Base-by-base conservation (phyloP, 2,888 invertebrate genomes). In the Drosophila phalerata region DNA sequence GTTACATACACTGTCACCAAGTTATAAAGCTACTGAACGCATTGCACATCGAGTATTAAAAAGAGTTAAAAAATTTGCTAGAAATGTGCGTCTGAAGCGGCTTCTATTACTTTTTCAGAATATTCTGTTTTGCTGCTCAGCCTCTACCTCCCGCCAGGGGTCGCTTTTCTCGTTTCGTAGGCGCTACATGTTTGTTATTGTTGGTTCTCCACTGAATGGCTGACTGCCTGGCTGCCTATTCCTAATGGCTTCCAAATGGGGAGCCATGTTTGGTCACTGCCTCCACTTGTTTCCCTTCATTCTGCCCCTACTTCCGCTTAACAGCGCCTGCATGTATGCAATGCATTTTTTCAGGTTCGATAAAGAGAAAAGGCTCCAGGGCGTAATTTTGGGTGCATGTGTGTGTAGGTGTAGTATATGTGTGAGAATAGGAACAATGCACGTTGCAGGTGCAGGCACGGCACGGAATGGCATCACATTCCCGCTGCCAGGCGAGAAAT, bases 181-280 rank as follows among this genome's bases (percentile, higher is more conserved):
- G 61, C 84, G 60, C 53, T 53, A n/a, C 49, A 25, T 34, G 40
- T 68, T 63, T 62, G 63, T 58, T 69, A 57, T 74, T 69, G 57
- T 64, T 78, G 58, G 42, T 22, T 52, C 56, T 48, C 38, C 57
- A 38, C 28, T 32, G 32, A 22, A 34, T 47, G 34, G 25, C 34
- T 28, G 30, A 17, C 47, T 19, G 19, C 22, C 63, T 40, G 25
- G 28, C 47, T 19, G 48, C 38, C 65, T 69, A 69, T 66, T 55
- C 64, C 81, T 86, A 88, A 84, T 88, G 75, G 84, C 78, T 49
- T 71, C 69, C 68, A 84, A 82, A 86, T 85, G 84, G 85, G 69
- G 51, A 58, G 66, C 69, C 77, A 70, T 82, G 76, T 73, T 81
- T 79, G 79, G 52, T 52, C 67, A 66, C 55, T 71, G 66, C 66